These are phyloP conservation scores for Diacarnus erythraeanus DNA, from an alignment of 37 sponge, comb jelly and placozoan species.

Conservation along the genomic window DNA sequence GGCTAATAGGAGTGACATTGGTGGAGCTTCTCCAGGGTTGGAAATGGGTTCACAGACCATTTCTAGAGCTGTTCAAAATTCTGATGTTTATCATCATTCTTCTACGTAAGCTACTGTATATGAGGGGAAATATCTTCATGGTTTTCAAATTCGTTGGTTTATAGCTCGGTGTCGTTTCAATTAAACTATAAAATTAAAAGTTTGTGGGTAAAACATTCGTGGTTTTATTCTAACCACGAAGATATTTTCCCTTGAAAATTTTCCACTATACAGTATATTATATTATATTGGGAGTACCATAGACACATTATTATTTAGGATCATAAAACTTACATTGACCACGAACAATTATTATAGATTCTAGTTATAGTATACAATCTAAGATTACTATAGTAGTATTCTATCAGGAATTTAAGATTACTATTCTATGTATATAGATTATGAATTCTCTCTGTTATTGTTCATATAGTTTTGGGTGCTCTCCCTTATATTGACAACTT, in stretches of 20 bases:
- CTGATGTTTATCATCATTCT: slow-evolving; percentile 50
- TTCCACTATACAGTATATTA: too few species aligned
- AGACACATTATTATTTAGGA: background rate
- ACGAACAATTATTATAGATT: too few species aligned
- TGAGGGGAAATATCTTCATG: too few species aligned
- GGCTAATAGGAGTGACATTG: slow-evolving; percentile 79
- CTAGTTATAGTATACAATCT: too few species aligned
- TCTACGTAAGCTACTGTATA: slow-evolving; percentile 59
- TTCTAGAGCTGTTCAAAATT: slow-evolving; percentile 68
- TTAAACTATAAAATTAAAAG: too few species aligned
- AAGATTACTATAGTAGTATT: background rate
- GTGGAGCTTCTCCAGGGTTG: slow-evolving; percentile 90
- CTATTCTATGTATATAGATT: background rate
- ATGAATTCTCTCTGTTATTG: background rate
- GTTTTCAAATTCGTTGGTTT: too few species aligned
- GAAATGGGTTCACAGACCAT: slow-evolving; percentile 72
- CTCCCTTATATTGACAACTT: slow-evolving; percentile 95
- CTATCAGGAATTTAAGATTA: background rate
- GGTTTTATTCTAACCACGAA: too few species aligned
- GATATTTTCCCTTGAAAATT: too few species aligned
- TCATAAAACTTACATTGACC: too few species aligned
- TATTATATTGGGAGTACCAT: background rate
- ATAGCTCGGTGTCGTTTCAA: too few species aligned
- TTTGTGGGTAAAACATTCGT: too few species aligned
- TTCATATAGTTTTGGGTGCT: slow-evolving; percentile 70